These are phyloP conservation scores for Rissa tridactyla DNA, from an alignment of 2,113 vertebrate genomes.

Conservation along the genomic window DNA sequence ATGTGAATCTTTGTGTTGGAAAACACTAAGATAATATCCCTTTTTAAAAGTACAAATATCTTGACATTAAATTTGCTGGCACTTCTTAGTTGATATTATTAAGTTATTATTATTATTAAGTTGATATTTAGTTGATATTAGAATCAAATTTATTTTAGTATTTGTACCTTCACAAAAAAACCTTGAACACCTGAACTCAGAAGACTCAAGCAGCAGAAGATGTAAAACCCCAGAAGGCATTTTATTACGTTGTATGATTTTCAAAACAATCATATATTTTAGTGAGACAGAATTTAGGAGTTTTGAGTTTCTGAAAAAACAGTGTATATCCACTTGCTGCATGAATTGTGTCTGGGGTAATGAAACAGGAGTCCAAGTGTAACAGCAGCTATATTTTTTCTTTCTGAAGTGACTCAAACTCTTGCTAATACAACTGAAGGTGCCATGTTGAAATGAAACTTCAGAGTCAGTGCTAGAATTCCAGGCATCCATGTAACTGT, in stretches of 20 bases:
- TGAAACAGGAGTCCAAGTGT: not conserved
- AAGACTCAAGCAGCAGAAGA: not conserved
- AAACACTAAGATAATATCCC: not conserved
- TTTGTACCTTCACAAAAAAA: not conserved
- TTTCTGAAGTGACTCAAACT: not conserved
- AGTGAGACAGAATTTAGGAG: not conserved
- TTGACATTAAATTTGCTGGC: not conserved
- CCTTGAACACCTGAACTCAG: not conserved
- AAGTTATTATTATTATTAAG: no score
- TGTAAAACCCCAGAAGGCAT: not conserved
- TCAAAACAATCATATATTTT: not conserved
- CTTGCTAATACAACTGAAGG: not conserved
- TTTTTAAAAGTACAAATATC: not conserved
- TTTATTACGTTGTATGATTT: not conserved
- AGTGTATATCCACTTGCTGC: not conserved
- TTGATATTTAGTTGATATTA: conserved; percentile 3
- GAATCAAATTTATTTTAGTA: not conserved
- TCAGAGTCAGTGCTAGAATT: not conserved
- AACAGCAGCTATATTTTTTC: not conserved
- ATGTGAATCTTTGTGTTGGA: not conserved
- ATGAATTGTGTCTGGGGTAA: not conserved
- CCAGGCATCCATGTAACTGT: not conserved
- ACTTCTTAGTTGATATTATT: conserved; percentile 28
- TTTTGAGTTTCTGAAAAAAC: not conserved
- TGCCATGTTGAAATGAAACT: not conserved